phyloP scores from a whole-genome alignment of 2,888 invertebrate species.

The Suillia variegata region DNA sequence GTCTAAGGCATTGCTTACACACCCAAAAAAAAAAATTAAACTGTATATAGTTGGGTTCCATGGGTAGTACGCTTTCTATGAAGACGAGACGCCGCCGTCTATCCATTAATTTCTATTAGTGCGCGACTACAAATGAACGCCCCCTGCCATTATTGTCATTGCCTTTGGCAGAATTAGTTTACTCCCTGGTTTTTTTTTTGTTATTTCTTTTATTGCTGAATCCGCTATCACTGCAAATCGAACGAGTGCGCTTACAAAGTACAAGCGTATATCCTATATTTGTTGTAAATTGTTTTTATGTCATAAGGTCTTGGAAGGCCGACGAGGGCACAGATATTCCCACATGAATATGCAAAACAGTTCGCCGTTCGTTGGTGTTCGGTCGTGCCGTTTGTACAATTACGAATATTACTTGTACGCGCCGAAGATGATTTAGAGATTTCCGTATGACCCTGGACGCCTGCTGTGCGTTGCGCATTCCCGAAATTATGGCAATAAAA shows the following conservation, averaged over 20 bases:
- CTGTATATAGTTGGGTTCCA: no score
- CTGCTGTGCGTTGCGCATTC: conserved; percentile 22
- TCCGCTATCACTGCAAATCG: no score
- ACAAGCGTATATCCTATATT: background rate
- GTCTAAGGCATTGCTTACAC: no score
- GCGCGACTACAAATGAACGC: background rate
- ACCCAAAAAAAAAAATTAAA: no score
- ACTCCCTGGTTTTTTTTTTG: no score
- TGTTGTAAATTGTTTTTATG: conserved; percentile 27
- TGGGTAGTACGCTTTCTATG: background rate
- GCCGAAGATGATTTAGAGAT: conserved; percentile 58
- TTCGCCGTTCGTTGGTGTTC: no score
- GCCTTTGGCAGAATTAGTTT: no score
- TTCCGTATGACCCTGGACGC: conserved; percentile 37
- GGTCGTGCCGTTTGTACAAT: conserved; percentile 54
- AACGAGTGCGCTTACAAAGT: background rate
- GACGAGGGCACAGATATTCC: conserved; percentile 40
- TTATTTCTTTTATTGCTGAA: no score
- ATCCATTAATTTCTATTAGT: conserved; percentile 4
- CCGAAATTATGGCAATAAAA: conserved; percentile 49
- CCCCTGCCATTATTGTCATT: background rate
- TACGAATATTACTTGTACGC: conserved; percentile 56
- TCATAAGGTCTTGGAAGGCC: conserved; percentile 26
- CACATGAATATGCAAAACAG: conserved; percentile 59
- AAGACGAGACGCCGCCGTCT: background rate